Base-by-base conservation (phyloP, 2,113 vertebrate species). In the Myotis brandtii region DNA sequence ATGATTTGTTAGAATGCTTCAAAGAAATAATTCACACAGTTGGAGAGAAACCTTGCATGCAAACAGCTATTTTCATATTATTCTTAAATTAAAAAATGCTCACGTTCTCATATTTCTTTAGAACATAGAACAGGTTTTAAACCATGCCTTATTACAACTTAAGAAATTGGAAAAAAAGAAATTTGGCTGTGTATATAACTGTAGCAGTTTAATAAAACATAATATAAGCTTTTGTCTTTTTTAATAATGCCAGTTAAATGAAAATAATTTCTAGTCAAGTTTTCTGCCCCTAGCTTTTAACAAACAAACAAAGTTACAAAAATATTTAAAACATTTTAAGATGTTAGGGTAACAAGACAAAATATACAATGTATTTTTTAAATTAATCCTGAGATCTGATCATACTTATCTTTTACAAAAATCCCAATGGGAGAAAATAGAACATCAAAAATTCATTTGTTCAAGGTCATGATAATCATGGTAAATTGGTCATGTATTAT, bases 91-190 rank as follows among this genome's bases (percentile, higher is more conserved):
- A 9, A 11, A 64, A 92, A 0, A 59, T 64, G 20, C 3, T 80
- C 6, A 23, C n/a, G 0, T 82, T 95, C 94, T 97, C 43, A 9
- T 23, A 12, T 95, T 97, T 96, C 50, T 23, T 27, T 72, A 86
- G 17, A 37, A 95, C 32, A 34, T 37, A 69, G 59, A 84, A 86
- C 27, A 70, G 21, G 2, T 32, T 59, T 91, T 46, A 82, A 86
- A 75, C 21, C 5, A 54, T 87, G 18, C 76, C 86, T 96, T 95
- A 79, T 66, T 95, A 87, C 50, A 64, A 9, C 23, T 90, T 94
- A 21, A 70, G 88, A 94, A 91, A 0, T 1, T 97, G 83, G 30
- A 40, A 2, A 52, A 81, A 93, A 92, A 80, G 13, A 92, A 91
- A 95, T 82, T 86, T 56, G 12, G 64, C 10, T 56, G 14, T 86